Evolutionary conservation across 2,888 invertebrate species (phyloP), one percentile per base, ranked within the genome.

Genomic region (Elegia similella): DNA sequence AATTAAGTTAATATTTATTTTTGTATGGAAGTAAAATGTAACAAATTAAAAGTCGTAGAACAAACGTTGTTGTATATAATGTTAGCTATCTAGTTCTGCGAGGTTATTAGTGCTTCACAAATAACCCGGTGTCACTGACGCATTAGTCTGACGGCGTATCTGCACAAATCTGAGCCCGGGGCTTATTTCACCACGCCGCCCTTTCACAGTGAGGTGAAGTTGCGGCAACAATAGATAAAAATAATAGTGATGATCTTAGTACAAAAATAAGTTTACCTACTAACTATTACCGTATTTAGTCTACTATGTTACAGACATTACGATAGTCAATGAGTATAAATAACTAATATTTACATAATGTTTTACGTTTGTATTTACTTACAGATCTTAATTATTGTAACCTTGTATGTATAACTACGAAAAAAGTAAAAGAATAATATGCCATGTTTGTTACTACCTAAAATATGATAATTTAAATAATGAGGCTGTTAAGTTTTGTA

Each of bases 261-360:
- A 55, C n/a, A 55, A 55, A 55, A 55, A 55, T 55, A 55, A 46
- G 50, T 50, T 50, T 34, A 30, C 10, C 34, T 50, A 50, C 7
- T 50, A 12, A 13, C 2, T 32, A 50, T 12, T 34, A 50, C 32
- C 48, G 32, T 32, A 50, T 15, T n/a, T 46, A 34, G 50, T 10
- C 17, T 17, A 50, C 34, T 50, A 50, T 50, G 10, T 16, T 50
- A 50, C 50, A 50, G 32, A 50, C 32, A 32, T 50, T 32, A 47
- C 38, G 38, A n/a, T 38, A 29, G 48, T 32, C 8, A 32, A 48
- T 48, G 32, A 8, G 48, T 48, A 23, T 17, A 17, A 17, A 29
- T 48, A 30, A 8, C 32, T 48, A 32, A 48, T 48, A 48, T 48
- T 48, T 48, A 48, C 48, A 48, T 7, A 32, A 34, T 34, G 34